Evolutionary conservation across 2,797 vertebrate species (phyloP).

Genomic region (Dermochelys coriacea): DNA sequence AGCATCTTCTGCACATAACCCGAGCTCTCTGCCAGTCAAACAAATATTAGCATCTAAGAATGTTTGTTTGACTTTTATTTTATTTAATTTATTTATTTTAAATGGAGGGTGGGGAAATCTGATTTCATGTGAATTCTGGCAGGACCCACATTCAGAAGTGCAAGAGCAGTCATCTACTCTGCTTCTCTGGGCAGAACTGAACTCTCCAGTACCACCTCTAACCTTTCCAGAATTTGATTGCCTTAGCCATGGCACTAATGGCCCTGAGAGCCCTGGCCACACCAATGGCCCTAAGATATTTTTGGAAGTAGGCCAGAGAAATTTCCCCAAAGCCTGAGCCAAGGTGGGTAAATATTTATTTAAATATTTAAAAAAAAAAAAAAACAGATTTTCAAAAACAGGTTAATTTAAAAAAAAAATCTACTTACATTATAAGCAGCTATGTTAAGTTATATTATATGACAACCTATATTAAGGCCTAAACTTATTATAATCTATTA

Average conservation of each 20-base stretch:
- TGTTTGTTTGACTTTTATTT: not conserved
- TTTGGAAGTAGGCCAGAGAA: not conserved
- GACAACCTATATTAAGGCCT: not conserved
- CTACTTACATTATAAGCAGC: too few species aligned
- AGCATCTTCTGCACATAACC: not conserved
- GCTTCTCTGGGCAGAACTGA: too few species aligned
- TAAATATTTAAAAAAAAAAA: too few species aligned
- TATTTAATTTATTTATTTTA: not conserved
- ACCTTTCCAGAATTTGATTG: too few species aligned
- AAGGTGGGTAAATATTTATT: not conserved
- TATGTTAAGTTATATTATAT: too few species aligned
- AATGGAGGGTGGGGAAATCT: not conserved
- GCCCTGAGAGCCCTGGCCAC: not conserved
- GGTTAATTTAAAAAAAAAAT: too few species aligned
- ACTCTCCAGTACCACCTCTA: too few species aligned
- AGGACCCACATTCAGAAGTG: not conserved
- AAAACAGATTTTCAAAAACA: not conserved
- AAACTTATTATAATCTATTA: not conserved
- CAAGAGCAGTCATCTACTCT: not conserved
- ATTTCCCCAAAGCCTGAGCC: not conserved
- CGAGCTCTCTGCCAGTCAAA: not conserved
- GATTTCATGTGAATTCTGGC: not conserved
- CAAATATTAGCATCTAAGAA: not conserved
- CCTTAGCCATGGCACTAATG: not conserved
- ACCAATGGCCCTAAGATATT: not conserved